Base-by-base conservation (phyloP, 2,797 vertebrate genomes). In the Amphiprion clarkii region DNA sequence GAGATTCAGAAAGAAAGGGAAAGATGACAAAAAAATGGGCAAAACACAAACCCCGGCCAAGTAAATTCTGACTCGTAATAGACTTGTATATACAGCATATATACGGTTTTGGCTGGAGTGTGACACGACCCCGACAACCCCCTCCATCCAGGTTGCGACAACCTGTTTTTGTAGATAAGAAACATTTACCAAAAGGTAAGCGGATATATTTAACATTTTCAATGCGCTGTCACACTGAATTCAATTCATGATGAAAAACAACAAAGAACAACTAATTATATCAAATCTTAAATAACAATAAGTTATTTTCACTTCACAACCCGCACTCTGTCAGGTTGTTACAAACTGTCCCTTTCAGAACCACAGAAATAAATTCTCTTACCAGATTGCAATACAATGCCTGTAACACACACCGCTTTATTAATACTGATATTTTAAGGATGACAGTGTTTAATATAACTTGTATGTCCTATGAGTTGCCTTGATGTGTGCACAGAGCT, bases 1-100 rank as follows among this genome's bases (percentile, higher is more conserved):
- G 3, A 51, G 54, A 74, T 70, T 74, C 68, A 19, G 54, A 70
- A 70, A 77, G 5, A 67, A 57, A 69, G 27, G 67, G 39, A 51
- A 55, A 70, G 11, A 79, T 56, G 39, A 66, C 19, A 56, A 67
- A 7, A 59, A 60, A 51, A 72, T 63, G 27, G 33, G 33, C 25
- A 29, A 78, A 76, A 63, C 40, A 81, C 14, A 0, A 16, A 51
- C 42, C 12, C 19, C 68, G 78, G 60, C 65, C 67, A 74, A 79
- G 21, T 55, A 19, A 53, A 74, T 42, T 62, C 40, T 49, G 57
- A 86, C 23, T 76, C 71, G 76, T 13, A 62, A 56, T 11, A 51
- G 7, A 44, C n/a, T 23, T 46, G 25, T 59, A 39, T 17, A 57
- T 49, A 42, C 17, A 36, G 14, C 9, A 27, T 11, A 17, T 33